Percentiles rank a stretch among this genome's conserved stretches.
phyloP scores from a whole-genome alignment of 2,888 invertebrate species.

The Xestia c-nigrum region DNA sequence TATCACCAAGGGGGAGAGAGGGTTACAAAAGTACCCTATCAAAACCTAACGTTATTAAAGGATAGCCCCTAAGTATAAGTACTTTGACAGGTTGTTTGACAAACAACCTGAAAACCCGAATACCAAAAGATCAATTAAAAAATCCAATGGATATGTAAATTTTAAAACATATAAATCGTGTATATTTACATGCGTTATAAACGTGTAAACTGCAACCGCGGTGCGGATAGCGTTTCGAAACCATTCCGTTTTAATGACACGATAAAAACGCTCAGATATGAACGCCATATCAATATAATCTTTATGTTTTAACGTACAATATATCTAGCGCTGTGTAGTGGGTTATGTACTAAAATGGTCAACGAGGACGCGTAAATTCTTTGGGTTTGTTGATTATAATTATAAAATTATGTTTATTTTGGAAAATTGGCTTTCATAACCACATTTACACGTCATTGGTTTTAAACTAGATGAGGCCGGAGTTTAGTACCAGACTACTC shows the following conservation, averaged over 20 bases:
- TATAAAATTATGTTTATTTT: too few species aligned
- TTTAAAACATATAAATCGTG: conserved; percentile 58
- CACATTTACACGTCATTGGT: too few species aligned
- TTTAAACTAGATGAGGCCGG: too few species aligned
- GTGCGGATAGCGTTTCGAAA: conserved; percentile 81
- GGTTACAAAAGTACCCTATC: too few species aligned
- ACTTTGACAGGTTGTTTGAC: not conserved
- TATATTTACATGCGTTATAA: conserved; percentile 73
- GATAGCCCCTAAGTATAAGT: not conserved
- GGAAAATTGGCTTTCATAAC: too few species aligned
- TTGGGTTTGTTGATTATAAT: not conserved
- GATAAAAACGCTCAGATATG: conserved; percentile 83
- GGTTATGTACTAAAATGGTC: conserved; percentile 31
- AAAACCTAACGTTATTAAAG: too few species aligned
- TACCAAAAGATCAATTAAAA: conserved; percentile 56
- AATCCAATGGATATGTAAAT: conserved; percentile 58
- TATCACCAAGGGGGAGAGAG: too few species aligned
- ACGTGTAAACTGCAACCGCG: conserved; percentile 67
- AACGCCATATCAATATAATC: conserved; percentile 78
- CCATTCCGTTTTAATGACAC: conserved; percentile 85
- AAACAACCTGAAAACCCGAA: conserved; percentile 24
- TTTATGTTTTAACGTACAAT: conserved; percentile 71
- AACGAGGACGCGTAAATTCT: not conserved
- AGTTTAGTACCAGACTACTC: too few species aligned
- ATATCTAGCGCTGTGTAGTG: conserved; percentile 56